These are phyloP conservation scores for Panthera tigris DNA, from an alignment of 2,113 vertebrate genomes.

Conservation along the genomic window DNA sequence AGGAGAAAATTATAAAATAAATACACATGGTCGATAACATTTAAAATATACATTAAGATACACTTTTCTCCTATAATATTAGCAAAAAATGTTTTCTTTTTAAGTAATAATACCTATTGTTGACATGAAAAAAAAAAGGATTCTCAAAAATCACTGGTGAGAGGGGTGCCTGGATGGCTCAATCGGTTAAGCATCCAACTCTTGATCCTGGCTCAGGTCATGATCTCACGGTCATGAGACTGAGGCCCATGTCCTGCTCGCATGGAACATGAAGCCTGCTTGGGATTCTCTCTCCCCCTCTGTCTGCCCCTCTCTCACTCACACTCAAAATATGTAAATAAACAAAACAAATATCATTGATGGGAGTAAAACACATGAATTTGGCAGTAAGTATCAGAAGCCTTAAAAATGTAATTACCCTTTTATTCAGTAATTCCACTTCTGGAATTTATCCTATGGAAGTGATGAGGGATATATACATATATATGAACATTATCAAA, in stretches of 20 bases:
- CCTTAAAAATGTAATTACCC: not conserved
- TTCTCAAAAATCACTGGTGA: not conserved
- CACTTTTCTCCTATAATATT: not conserved
- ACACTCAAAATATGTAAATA: too few relatives aligned
- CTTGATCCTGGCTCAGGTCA: too few relatives aligned
- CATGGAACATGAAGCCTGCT: too few relatives aligned
- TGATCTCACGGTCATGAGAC: too few relatives aligned
- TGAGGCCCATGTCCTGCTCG: too few relatives aligned
- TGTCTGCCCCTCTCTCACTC: too few relatives aligned
- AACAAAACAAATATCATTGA: too few relatives aligned
- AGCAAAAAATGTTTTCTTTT: constrained; percentile 3
- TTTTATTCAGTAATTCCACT: not conserved
- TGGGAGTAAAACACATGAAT: not conserved
- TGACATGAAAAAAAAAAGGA: not conserved
- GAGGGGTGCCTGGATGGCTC: too few relatives aligned
- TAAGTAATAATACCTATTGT: not conserved
- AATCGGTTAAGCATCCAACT: too few relatives aligned
- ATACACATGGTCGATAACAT: not conserved
- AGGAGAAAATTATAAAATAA: not conserved
- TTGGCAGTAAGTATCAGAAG: not conserved
- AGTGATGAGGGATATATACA: not conserved
- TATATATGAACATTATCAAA: not conserved
- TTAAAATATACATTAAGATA: not conserved
- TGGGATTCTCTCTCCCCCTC: too few relatives aligned
- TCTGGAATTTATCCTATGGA: not conserved